Evolutionary conservation across 35 echinoderm and acorn worm genomes (phyloP).

Genomic region (Holothuria glaberrima): DNA sequence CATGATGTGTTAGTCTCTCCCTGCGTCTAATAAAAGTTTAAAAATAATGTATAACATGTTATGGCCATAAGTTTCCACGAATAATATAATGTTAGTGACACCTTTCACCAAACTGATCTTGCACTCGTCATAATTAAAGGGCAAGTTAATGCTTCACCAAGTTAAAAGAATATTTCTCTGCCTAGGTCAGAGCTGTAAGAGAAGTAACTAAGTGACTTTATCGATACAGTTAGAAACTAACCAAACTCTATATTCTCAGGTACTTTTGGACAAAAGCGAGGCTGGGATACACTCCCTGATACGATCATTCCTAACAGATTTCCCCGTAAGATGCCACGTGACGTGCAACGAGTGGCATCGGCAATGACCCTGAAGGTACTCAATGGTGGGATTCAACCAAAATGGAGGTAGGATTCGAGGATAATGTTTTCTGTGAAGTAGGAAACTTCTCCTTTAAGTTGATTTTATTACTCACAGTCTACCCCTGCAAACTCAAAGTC

Average conservation of each 20-base stretch:
- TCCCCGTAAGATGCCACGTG: constrained; percentile 79
- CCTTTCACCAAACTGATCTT: too few species aligned
- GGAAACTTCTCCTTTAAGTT: too few species aligned
- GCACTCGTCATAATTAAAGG: too few species aligned
- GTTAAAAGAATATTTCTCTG: too few species aligned
- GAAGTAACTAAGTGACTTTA: too few species aligned
- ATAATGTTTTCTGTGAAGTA: not conserved
- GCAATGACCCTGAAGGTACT: constrained; percentile 94
- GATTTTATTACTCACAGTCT: too few species aligned
- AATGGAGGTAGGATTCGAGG: constrained; percentile 73
- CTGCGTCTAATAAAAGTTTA: not conserved
- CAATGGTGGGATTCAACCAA: constrained; percentile 89
- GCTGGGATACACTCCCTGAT: constrained; percentile 83
- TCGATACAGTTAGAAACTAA: too few species aligned
- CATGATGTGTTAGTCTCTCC: not conserved
- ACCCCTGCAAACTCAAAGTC: too few species aligned
- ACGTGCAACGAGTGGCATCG: constrained; percentile 91
- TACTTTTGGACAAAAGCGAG: constrained; percentile 96
- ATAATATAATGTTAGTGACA: too few species aligned
- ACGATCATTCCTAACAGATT: constrained; percentile 60
- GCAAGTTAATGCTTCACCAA: too few species aligned
- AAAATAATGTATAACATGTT: not conserved
- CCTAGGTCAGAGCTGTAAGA: too few species aligned
- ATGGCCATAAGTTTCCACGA: too few species aligned
- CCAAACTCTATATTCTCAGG: constrained; percentile 29